A percentile compares a stretch with the other conserved stretches of the same genome.
phyloP scores from a whole-genome alignment of 1,140 invertebrate species.

The Thrips palmi region DNA sequence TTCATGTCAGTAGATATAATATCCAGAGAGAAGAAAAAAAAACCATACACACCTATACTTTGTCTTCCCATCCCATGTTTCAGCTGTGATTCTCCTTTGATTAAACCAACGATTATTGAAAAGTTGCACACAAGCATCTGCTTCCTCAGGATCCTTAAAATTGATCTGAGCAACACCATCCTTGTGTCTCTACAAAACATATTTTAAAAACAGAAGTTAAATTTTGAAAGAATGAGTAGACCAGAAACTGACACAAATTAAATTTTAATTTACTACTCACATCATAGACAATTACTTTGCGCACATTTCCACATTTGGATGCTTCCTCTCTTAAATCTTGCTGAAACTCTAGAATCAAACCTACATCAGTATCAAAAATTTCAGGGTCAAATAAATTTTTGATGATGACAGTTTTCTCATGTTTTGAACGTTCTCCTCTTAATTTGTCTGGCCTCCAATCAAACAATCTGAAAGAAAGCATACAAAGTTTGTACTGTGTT shows the following conservation, averaged over 20 bases:
- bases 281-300: conserved; percentile 85
- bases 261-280: conserved; percentile 34
- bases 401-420: conserved; percentile 81
- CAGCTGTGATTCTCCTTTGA: conserved; percentile 62
- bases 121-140: conserved; percentile 72
- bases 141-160: conserved; percentile 78
- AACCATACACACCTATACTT: conserved; percentile 55
- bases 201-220: neutral
- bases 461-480: conserved; percentile 46
- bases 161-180: conserved; percentile 86
- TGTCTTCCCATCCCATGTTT: conserved; percentile 88
- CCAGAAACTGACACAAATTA: neutral
- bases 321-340: conserved; percentile 81
- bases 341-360: conserved; percentile 76
- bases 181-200: conserved; percentile 53
- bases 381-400: conserved; percentile 85
- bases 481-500: neutral
- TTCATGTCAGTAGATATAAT: neutral
- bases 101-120: conserved; percentile 88
- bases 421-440: conserved; percentile 60
- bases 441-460: conserved; percentile 92
- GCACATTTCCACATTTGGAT: conserved; percentile 78
- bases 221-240: neutral
- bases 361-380: conserved; percentile 78
- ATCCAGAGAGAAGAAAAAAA: neutral